Evolutionary conservation across 2,113 vertebrate genomes (phyloP).

Genomic region (Gorsachius goisagi): DNA sequence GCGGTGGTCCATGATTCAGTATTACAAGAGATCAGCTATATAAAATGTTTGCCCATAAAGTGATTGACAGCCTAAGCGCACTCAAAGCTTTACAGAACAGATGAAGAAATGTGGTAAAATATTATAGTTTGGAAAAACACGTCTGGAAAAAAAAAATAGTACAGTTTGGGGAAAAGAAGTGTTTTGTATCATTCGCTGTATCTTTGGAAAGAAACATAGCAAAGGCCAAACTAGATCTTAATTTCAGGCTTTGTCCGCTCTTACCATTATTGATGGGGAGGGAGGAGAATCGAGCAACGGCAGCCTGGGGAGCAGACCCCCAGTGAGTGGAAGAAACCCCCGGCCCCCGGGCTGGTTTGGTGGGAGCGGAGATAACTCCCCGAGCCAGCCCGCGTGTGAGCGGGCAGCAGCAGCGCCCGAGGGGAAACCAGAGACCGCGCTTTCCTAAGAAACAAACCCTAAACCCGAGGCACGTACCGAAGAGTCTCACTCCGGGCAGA

Average conservation of each 20-base stretch:
- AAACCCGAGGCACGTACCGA: accelerated
- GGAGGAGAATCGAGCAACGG: background rate
- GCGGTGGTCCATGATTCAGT: conserved; percentile 19
- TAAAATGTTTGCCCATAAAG: conserved; percentile 13
- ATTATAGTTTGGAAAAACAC: background rate
- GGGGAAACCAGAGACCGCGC: background rate
- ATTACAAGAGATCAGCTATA: background rate
- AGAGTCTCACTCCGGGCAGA: accelerated
- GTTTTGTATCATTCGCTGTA: accelerated
- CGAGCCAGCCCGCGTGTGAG: background rate
- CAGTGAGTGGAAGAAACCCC: background rate
- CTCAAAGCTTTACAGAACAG: background rate
- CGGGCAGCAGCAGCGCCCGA: background rate
- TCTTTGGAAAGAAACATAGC: background rate
- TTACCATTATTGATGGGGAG: background rate
- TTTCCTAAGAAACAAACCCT: background rate
- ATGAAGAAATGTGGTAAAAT: background rate
- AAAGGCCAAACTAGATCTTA: background rate
- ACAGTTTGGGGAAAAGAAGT: background rate
- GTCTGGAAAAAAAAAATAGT: background rate
- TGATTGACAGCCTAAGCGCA: background rate
- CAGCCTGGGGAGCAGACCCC: background rate
- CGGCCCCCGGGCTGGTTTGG: background rate
- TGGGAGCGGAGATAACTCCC: background rate
- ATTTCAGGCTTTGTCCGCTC: background rate